Percentiles rank a stretch among this genome's conserved stretches.
These are phyloP conservation scores for Tetraneura akinire DNA, from an alignment of 1,140 invertebrate species.

Conservation along the genomic window DNA sequence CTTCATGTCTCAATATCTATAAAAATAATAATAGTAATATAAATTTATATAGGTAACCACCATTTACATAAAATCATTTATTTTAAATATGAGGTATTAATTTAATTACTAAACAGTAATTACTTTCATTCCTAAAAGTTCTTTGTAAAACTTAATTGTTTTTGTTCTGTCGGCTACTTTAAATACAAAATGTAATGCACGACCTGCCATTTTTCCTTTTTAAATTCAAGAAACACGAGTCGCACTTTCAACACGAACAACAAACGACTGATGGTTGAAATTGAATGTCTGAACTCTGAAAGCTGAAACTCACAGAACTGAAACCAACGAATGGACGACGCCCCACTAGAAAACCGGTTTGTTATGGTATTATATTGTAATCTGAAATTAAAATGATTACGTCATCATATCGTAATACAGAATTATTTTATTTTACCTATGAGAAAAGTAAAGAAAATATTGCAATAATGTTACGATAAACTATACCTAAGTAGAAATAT, in stretches of 20 bases:
- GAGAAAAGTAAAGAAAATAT: too few species aligned
- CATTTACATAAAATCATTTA: background rate
- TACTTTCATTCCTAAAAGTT: slow-evolving; percentile 94
- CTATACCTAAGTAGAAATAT: too few species aligned
- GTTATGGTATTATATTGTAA: background rate
- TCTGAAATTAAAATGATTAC: slow-evolving; percentile 18
- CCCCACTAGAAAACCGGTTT: slow-evolving; percentile 5
- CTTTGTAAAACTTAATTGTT: slow-evolving; percentile 84
- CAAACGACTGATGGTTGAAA: background rate
- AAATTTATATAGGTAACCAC: background rate
- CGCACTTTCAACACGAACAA: background rate
- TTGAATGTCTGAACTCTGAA: too few species aligned
- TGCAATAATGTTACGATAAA: too few species aligned
- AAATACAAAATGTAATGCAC: slow-evolving; percentile 93
- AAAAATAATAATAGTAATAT: slow-evolving; percentile 50
- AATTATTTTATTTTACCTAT: too few species aligned
- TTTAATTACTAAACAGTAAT: background rate
- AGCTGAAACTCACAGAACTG: too few species aligned
- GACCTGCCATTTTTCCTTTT: slow-evolving; percentile 63
- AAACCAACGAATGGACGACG: background rate
- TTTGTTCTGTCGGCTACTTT: slow-evolving; percentile 85
- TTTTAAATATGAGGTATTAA: background rate
- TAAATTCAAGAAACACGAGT: background rate
- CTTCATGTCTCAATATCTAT: slow-evolving; percentile 92
- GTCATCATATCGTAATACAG: background rate